Conservation (phyloP, 2,113 vertebrate species). For the Macrotis lagotis region DNA sequence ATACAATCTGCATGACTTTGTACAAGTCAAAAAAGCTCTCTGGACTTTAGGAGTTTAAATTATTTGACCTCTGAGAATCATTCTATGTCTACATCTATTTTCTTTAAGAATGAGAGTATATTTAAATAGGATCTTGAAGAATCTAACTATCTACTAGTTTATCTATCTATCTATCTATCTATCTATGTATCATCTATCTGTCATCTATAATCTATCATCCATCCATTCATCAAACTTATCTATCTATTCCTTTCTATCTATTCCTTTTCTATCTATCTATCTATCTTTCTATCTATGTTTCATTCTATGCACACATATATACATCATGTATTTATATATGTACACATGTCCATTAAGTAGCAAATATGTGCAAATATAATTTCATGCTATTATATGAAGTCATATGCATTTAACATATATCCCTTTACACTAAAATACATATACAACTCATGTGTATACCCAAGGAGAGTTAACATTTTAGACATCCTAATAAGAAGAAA, state of each 20-base stretch:
- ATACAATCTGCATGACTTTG: neutral
- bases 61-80: neutral
- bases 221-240: too few relatives aligned
- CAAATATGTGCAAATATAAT: neutral
- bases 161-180: too few relatives aligned
- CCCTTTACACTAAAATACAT: neutral
- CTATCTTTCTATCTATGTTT: too few relatives aligned
- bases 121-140: neutral
- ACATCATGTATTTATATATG: too few relatives aligned
- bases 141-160: too few relatives aligned
- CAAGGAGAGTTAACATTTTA: neutral
- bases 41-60: neutral
- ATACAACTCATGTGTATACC: neutral
- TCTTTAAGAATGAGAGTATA: constrained; percentile 17
- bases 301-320: too few relatives aligned
- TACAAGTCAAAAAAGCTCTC: neutral
- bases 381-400: neutral
- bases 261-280: too few relatives aligned
- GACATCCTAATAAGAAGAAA: neutral
- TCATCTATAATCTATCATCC: too few relatives aligned
- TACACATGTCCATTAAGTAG: too few relatives aligned
- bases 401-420: neutral
- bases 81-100: neutral
- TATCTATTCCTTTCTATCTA: too few relatives aligned
- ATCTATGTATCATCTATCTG: too few relatives aligned